phyloP scores from a whole-genome alignment of 2,797 vertebrate species.

The Coreius guichenoti region DNA sequence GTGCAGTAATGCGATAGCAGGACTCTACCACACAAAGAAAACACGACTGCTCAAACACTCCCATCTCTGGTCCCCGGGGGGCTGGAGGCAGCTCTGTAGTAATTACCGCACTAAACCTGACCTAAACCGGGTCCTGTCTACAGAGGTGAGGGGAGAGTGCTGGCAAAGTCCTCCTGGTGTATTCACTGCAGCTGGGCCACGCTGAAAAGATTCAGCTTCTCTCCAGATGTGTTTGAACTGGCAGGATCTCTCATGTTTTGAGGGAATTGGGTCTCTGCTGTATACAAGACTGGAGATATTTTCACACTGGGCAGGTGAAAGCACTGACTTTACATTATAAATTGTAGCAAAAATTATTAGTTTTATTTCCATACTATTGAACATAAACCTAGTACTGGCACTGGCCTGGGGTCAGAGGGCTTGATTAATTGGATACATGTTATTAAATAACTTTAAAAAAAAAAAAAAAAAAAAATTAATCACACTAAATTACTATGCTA shows the following conservation, averaged over 20 bases:
- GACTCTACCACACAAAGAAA: slow-evolving; percentile 80
- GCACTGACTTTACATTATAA: background rate
- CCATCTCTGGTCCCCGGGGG: slow-evolving; percentile 63
- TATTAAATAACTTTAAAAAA: background rate
- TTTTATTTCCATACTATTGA: background rate
- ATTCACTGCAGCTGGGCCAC: background rate
- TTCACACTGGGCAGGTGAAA: slow-evolving; percentile 19
- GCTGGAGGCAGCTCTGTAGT: slow-evolving; percentile 51
- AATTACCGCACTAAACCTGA: slow-evolving; percentile 64
- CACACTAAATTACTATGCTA: background rate
- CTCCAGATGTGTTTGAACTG: slow-evolving; percentile 76
- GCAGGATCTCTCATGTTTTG: slow-evolving; percentile 35
- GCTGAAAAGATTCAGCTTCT: slow-evolving; percentile 11
- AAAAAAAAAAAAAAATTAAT: background rate
- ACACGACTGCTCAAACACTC: slow-evolving; percentile 76
- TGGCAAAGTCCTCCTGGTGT: background rate
- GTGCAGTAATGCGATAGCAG: slow-evolving; percentile 81
- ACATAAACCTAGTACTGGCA: too few relatives aligned
- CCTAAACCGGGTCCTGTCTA: slow-evolving; percentile 38
- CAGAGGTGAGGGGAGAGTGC: slow-evolving; percentile 42
- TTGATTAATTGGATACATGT: background rate
- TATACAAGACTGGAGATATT: background rate
- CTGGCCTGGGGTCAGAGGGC: background rate
- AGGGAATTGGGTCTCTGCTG: background rate
- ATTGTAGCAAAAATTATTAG: background rate